phyloP scores from a whole-genome alignment of 2,797 vertebrate genomes.

The Takifugu rubripes region DNA sequence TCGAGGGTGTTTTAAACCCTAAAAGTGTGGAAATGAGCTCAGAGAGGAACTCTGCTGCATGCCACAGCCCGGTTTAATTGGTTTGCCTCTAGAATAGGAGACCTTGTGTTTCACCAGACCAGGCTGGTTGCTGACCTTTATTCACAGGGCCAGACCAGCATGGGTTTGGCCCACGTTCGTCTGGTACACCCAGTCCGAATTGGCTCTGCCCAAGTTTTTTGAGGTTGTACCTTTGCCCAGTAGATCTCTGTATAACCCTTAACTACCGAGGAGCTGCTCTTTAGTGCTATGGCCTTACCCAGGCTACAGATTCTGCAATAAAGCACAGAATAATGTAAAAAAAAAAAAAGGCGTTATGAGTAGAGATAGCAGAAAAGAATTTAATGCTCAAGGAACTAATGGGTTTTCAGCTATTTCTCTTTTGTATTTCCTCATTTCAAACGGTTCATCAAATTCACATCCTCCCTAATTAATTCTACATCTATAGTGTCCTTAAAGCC shows the following conservation, averaged over 20 bases:
- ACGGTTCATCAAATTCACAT: no score
- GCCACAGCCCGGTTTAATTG: constrained; percentile 52
- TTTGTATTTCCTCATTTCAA: background rate
- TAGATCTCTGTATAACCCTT: constrained; percentile 37
- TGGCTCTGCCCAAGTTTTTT: constrained; percentile 35
- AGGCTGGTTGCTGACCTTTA: constrained; percentile 35
- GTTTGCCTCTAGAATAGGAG: constrained; percentile 54
- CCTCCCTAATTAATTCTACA: background rate
- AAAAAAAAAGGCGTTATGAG: no score
- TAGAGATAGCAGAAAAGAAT: background rate
- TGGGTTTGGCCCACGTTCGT: constrained; percentile 45
- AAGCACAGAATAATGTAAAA: no score
- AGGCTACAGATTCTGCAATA: no score
- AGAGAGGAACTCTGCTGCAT: constrained; percentile 9
- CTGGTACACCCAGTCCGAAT: constrained; percentile 26
- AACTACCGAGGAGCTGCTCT: constrained; percentile 12
- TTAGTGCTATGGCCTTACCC: background rate
- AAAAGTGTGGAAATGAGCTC: background rate
- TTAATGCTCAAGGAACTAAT: background rate
- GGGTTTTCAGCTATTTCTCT: no score
- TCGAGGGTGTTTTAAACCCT: background rate
- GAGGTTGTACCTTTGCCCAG: constrained; percentile 51
- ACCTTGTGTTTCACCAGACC: constrained; percentile 38
- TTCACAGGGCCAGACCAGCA: constrained; percentile 39
- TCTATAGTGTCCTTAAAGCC: background rate